Percentiles rank a stretch among this genome's conserved stretches.
phyloP scores from a whole-genome alignment of 1,140 invertebrate genomes.

The Meloidogyne chitwoodi region DNA sequence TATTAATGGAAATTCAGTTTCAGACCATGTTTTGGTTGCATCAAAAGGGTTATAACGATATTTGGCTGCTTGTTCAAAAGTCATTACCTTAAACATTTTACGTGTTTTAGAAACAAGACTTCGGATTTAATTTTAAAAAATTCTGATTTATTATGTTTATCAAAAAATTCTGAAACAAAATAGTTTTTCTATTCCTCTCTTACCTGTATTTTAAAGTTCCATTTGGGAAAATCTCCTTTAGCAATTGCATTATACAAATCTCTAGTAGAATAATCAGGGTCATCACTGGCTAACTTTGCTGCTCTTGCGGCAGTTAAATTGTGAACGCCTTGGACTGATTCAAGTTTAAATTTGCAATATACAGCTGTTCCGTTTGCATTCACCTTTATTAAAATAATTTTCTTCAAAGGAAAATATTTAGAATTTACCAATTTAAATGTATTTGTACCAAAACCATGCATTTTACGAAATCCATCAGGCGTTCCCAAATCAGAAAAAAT shows the following conservation, averaged over 20 bases:
- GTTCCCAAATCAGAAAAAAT: conserved; percentile 72
- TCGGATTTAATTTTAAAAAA: no score
- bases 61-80: conserved; percentile 64
- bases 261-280: conserved; percentile 82
- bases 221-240: conserved; percentile 74
- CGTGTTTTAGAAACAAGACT: no score
- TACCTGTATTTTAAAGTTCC: conserved; percentile 65
- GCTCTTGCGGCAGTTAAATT: conserved; percentile 75
- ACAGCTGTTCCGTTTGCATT: conserved; percentile 64
- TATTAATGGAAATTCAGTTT: background rate
- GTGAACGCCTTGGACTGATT: background rate
- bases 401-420: background rate
- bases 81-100: conserved; percentile 62
- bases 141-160: no score
- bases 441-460: background rate
- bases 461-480: background rate
- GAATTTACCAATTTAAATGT: background rate
- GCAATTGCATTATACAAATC: conserved; percentile 87
- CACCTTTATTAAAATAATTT: conserved; percentile 60
- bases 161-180: no score
- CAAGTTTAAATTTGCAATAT: background rate
- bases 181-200: background rate
- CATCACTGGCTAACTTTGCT: conserved; percentile 69
- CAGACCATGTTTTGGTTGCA: conserved; percentile 70
- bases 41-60: conserved; percentile 82